Evolutionary conservation across 2,888 invertebrate species (phyloP), one percentile per base, ranked within the genome.

Genomic region (Drosophila paramelanica): DNA sequence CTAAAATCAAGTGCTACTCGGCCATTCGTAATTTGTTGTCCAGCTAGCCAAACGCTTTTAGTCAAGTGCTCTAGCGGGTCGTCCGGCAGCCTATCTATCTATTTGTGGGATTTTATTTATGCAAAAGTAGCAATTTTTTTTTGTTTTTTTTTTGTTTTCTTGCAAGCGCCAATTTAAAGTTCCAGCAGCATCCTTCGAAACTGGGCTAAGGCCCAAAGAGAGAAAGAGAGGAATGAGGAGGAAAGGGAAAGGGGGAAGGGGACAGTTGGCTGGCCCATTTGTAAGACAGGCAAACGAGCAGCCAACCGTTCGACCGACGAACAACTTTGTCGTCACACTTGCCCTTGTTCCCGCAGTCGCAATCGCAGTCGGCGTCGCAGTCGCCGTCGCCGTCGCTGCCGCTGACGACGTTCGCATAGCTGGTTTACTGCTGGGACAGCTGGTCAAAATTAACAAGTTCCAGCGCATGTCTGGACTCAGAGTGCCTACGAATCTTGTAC

Each of bases 391-490:
- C 50, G 58, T 23, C 56, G 31, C n/a, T 2, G 42, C 33, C 27
- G 31, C 11, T 31, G 10, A 39, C 42, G 46, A 46, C 49, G 60
- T 53, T 49, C 20, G 20, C 57, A 47, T 41, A 50, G 72, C 61
- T 69, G 84, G 72, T 81, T 81, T 81, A 81, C 81, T 75, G 81
- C 85, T 75, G 73, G 81, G 85, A 75, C 84, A 88, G 83, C 86
- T 84, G 84, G 86, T 78, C 88, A 86, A 88, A 84, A 88, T 84
- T 84, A 84, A 84, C 84, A 88, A 88, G 88, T 84, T 84, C 69
- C 78, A 84, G 83, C 88, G 73, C 78, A 78, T 82, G 75, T 73
- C 88, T 77, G 56, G 51, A 47, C 65, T 59, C 51, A 25, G 20
- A 56, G 49, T 47, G 58, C 56, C 70, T 68, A 58, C 79, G 55